Evolutionary conservation across 2,113 vertebrate genomes (phyloP).

Genomic region (Cololabis saira): DNA sequence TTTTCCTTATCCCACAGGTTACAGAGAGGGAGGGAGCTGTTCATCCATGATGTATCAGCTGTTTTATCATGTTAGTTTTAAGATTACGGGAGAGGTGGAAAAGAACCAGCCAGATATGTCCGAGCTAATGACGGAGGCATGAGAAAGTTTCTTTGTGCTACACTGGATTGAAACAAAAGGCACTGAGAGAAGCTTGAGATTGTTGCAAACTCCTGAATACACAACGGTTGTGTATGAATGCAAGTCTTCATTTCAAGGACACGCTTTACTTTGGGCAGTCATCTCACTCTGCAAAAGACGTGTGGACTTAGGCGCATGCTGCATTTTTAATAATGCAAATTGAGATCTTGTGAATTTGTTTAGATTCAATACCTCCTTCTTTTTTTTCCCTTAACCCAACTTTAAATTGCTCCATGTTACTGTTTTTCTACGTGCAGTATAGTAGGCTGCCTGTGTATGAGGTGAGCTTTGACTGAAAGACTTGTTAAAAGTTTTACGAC

Average conservation of each 20-base stretch:
- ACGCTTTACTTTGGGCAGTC: not conserved
- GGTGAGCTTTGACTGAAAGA: not conserved
- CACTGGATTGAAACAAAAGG: constrained; percentile 29
- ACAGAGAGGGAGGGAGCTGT: constrained; percentile 27
- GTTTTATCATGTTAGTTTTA: constrained; percentile 39
- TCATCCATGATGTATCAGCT: constrained; percentile 26
- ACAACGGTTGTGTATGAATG: constrained; percentile 6
- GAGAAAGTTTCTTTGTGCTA: not conserved
- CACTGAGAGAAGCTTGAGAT: constrained; percentile 38
- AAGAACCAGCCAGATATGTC: constrained; percentile 20
- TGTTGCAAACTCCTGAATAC: constrained; percentile 19
- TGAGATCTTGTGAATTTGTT: constrained; percentile 22
- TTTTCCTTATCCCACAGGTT: constrained; percentile 34
- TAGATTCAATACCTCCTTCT: not conserved
- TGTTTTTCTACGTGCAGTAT: not conserved
- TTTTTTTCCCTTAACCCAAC: not conserved
- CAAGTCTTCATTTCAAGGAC: not conserved
- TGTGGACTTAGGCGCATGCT: not conserved
- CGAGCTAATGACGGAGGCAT: constrained; percentile 28
- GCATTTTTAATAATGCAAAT: constrained; percentile 62
- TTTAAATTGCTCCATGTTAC: not conserved
- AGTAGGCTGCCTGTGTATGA: not conserved
- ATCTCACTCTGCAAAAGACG: constrained; percentile 2
- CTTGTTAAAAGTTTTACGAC: not conserved
- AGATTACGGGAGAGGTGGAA: constrained; percentile 1